These are phyloP conservation scores for Gobio occitaniae DNA, from an alignment of 2,797 vertebrate genomes.

Conservation along the genomic window DNA sequence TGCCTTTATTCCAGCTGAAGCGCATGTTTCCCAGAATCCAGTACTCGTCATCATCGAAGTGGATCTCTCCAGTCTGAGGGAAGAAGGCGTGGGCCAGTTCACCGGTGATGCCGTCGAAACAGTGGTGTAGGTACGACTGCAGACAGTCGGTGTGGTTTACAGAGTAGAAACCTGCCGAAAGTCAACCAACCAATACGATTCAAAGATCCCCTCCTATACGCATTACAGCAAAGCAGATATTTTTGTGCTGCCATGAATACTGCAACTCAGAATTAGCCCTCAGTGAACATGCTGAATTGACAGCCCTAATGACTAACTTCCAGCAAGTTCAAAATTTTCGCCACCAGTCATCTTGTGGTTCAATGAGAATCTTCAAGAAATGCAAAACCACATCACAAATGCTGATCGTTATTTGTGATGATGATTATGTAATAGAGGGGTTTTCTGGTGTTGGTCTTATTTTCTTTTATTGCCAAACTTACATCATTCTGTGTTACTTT, in stretches of 20 bases:
- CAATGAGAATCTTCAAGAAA: no score
- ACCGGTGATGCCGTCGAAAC: conserved; percentile 95
- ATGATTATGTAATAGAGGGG: no score
- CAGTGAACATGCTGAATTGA: no score
- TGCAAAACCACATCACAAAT: no score
- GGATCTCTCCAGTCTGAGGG: conserved; percentile 93
- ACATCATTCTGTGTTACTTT: background rate
- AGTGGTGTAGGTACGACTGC: conserved; percentile 91
- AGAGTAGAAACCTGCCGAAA: conserved; percentile 90
- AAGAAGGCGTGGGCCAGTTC: conserved; percentile 97
- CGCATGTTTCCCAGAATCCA: conserved; percentile 96
- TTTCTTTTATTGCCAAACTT: background rate
- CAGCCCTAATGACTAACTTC: no score
- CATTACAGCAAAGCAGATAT: background rate
- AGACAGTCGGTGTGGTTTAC: conserved; percentile 95
- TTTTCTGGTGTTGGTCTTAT: no score
- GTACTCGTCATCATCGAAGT: conserved; percentile 95
- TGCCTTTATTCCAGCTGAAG: conserved; percentile 98
- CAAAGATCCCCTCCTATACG: background rate
- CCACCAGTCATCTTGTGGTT: no score
- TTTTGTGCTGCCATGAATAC: no score
- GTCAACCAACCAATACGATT: background rate
- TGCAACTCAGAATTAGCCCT: no score
- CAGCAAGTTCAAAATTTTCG: no score
- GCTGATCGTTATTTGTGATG: no score